Conservation (phyloP, 2,888 invertebrate species). For the Lasioglossum oenotherae region DNA sequence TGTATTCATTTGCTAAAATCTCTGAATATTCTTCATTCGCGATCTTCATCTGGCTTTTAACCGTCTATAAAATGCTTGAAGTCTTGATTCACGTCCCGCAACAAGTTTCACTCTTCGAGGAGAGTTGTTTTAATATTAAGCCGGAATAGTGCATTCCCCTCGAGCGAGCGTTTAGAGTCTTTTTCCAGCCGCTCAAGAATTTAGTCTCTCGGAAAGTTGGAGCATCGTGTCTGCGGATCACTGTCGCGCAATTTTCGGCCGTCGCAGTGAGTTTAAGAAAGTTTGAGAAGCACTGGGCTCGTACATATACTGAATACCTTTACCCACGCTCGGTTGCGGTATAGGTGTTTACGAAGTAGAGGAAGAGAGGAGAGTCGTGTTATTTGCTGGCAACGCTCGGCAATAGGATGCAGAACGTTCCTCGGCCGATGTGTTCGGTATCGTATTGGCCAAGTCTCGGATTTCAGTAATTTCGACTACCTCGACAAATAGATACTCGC, state of each 20-base stretch:
- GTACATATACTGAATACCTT: neutral
- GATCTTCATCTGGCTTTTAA: neutral
- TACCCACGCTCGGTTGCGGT: slow-evolving; percentile 16
- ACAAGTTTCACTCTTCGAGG: neutral
- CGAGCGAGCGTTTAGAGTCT: neutral
- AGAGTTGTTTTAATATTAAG: neutral
- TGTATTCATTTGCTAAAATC: too few relatives aligned
- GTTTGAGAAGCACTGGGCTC: slow-evolving; percentile 8
- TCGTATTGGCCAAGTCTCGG: slow-evolving; percentile 30
- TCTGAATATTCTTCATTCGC: too few relatives aligned
- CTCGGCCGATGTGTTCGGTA: slow-evolving; percentile 30
- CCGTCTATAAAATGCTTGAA: neutral
- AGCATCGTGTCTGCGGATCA: neutral
- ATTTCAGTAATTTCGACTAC: slow-evolving; percentile 37
- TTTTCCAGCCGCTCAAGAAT: neutral
- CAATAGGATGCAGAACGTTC: slow-evolving; percentile 37
- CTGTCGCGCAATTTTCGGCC: neutral
- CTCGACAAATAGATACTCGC: slow-evolving; percentile 43
- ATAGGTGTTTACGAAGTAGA: slow-evolving; percentile 60
- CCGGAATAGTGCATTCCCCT: neutral
- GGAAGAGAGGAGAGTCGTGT: slow-evolving; percentile 31
- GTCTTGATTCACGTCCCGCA: neutral
- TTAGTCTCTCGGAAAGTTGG: neutral
- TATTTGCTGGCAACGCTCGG: slow-evolving; percentile 41
- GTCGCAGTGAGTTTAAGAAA: neutral